phyloP scores from a whole-genome alignment of 2,797 vertebrate genomes.

The Holocentrus rufus region DNA sequence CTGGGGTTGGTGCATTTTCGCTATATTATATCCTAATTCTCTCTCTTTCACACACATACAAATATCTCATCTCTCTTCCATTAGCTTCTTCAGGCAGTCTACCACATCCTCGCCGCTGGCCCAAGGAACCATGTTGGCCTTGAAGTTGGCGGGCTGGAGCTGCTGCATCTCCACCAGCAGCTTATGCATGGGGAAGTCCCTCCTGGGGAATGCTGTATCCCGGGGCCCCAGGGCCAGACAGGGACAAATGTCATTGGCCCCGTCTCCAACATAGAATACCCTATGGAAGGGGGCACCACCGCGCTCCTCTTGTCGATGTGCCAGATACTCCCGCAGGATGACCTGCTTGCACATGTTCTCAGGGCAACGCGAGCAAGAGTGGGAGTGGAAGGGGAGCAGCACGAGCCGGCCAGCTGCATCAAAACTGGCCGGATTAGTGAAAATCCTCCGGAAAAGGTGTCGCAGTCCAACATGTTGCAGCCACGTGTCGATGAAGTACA shows the following conservation, averaged over 20 bases:
- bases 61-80: conserved; percentile 75
- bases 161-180: conserved; percentile 83
- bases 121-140: conserved; percentile 88
- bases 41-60: neutral
- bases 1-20: conserved; percentile 5
- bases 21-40: neutral
- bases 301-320: conserved; percentile 78
- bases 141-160: conserved; percentile 76
- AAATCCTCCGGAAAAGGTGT: conserved; percentile 86
- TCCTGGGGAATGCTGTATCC: conserved; percentile 90
- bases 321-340: conserved; percentile 88
- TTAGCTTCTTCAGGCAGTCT: conserved; percentile 84
- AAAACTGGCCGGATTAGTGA: conserved; percentile 89
- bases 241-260: conserved; percentile 93
- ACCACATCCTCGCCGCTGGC: conserved; percentile 84
- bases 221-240: conserved; percentile 78
- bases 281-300: conserved; percentile 84
- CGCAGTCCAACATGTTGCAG: conserved; percentile 80
- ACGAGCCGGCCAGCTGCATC: conserved; percentile 83
- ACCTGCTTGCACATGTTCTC: conserved; percentile 96
- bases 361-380: conserved; percentile 88
- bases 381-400: conserved; percentile 90
- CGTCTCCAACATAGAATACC: conserved; percentile 92
- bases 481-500: conserved; percentile 87
- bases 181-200: conserved; percentile 90